A percentile compares a stretch with the other conserved stretches of the same genome.
phyloP scores from a whole-genome alignment of 2,888 invertebrate genomes.

The Nematopogon swammerdamellus region DNA sequence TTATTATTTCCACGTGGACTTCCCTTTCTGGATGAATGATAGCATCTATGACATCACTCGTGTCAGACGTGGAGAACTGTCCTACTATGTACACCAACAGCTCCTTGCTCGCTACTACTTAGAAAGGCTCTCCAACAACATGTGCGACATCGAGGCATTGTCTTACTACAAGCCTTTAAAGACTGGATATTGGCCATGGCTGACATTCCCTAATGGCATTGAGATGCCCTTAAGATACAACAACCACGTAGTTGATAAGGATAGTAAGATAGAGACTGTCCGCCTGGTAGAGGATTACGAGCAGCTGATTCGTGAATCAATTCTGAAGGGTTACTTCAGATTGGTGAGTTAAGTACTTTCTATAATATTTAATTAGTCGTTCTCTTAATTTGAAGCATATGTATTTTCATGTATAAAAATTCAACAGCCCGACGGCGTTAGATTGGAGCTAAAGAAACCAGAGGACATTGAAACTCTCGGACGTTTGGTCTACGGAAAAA shows the following conservation, averaged over 20 bases:
- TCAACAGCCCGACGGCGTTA: conserved; percentile 14
- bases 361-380: no score
- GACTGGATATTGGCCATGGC: conserved; percentile 53
- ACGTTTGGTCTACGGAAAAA: conserved; percentile 3
- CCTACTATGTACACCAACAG: conserved; percentile 58
- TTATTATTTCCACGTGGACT: conserved; percentile 29
- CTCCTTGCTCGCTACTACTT: conserved; percentile 62
- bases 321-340: conserved; percentile 32
- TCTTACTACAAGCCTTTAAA: conserved; percentile 39
- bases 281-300: conserved; percentile 36
- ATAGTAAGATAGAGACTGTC: conserved; percentile 12
- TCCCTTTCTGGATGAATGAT: conserved; percentile 42
- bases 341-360: conserved; percentile 36
- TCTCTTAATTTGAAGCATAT: background rate
- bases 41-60: conserved; percentile 36
- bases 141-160: conserved; percentile 48
- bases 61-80: conserved; percentile 53
- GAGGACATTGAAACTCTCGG: conserved; percentile 2
- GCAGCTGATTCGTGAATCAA: conserved; percentile 48
- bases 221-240: conserved; percentile 51
- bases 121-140: conserved; percentile 59
- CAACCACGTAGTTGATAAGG: conserved; percentile 19
- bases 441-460: conserved; percentile 1
- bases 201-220: conserved; percentile 55
- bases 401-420: conserved; percentile 22